Evolutionary conservation across 2,888 invertebrate species (phyloP).

Genomic region (Strigamia maritima): DNA sequence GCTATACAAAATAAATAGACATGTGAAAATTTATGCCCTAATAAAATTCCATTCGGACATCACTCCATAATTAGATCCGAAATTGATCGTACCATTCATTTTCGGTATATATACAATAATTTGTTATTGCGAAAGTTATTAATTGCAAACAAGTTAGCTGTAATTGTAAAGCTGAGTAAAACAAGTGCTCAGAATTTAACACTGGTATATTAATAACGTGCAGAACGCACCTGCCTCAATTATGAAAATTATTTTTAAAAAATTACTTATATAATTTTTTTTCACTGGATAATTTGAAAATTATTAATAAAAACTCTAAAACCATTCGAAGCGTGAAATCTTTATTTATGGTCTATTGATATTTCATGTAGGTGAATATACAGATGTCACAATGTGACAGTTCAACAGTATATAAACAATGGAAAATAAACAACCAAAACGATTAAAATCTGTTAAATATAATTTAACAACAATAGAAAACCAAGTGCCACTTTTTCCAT

Average conservation of each 20-base stretch:
- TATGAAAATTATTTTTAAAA: background rate
- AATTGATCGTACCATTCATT: background rate
- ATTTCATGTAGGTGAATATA: background rate
- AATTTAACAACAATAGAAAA: background rate
- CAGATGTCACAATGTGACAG: background rate
- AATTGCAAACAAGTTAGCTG: background rate
- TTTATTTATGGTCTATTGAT: background rate
- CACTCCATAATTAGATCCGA: background rate
- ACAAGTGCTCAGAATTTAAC: background rate
- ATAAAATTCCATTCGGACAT: background rate
- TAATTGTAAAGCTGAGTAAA: constrained; percentile 22
- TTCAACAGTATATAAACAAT: background rate
- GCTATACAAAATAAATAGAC: background rate
- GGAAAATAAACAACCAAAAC: background rate
- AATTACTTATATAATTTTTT: background rate
- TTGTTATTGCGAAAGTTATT: constrained; percentile 16
- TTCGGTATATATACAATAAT: background rate
- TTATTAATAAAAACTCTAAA: background rate
- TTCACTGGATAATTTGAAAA: background rate
- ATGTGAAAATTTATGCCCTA: background rate
- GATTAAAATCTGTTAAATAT: background rate
- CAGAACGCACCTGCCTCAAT: background rate
- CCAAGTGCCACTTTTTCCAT: background rate
- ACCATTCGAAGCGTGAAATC: background rate
- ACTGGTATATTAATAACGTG: background rate